phyloP scores from a whole-genome alignment of 2,888 invertebrate genomes.

The Himalopsyche japonica region DNA sequence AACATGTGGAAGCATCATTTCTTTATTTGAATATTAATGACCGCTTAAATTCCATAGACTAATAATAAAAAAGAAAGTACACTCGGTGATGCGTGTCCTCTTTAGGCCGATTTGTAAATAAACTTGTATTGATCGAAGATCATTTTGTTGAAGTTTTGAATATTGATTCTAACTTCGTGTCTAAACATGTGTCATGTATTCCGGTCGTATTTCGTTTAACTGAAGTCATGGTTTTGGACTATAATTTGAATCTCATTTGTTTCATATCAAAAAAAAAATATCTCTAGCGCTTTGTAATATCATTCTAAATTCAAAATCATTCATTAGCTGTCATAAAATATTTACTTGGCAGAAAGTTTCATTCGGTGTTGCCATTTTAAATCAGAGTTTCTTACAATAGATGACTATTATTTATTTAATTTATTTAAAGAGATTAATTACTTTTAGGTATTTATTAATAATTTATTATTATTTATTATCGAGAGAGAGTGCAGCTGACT shows the following conservation, averaged over 20 bases:
- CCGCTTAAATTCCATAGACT: background rate
- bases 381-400: background rate
- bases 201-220: background rate
- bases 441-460: conserved; percentile 59
- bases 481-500: conserved; percentile 53
- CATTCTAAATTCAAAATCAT: background rate
- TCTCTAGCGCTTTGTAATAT: background rate
- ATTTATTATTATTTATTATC: conserved; percentile 55
- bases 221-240: too few species aligned
- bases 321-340: background rate
- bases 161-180: background rate
- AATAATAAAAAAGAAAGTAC: background rate
- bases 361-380: background rate
- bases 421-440: conserved; percentile 14
- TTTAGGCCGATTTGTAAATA: background rate
- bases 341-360: background rate
- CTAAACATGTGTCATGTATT: background rate
- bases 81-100: background rate
- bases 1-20: too few species aligned
- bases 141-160: background rate
- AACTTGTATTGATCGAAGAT: background rate
- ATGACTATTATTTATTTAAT: background rate
- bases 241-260: background rate
- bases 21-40: too few species aligned
- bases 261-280: background rate